Base-by-base conservation (phyloP, 2,888 invertebrate genomes). In the Eristalis intricaria region DNA sequence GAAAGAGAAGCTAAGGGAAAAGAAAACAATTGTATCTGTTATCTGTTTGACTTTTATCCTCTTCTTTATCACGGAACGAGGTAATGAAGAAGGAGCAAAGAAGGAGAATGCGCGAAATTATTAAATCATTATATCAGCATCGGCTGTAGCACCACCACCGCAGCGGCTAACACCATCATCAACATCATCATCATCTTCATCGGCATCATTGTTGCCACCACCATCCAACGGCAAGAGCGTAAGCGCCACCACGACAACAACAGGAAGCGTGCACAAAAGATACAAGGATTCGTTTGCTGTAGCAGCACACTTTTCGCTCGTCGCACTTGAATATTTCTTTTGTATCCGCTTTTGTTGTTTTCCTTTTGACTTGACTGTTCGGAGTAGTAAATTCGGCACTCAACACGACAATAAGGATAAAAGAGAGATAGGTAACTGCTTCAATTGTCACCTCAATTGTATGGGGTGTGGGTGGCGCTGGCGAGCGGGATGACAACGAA, bases 381-480 rank as follows among this genome's bases (percentile, higher is more conserved):
- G 71, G 68, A 74, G 75, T 60, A 84, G 79, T 79, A 80, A 79
- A 87, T 87, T 80, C 76, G 50, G 63, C 76, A 79, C 76, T 83
- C 68, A 70, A 76, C 82, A 70, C 78, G 43, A 61, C 63, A 83
- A 73, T 73, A 68, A 87, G 78, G 79, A 79, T 68, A 73, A 64
- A 50, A 73, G 74, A 79, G 79, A 79, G 69, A 63, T 68, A 68
- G 40, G 65, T 75, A 68, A 86, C 85, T 77, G 77, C 64, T 78
- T 74, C 35, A 81, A 86, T 69, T 65, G 79, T 75, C 78, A 83
- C 78, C 79, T 87, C 79, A 83, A 76, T 75, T 83, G 79, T 50
- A 4, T n/a, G 43, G 19, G 19, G 19, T 1, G n/a, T 4, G n/a
- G n/a, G 43, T 50, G 43, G 43, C 3, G n/a, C 5, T 15, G 19